Evolutionary conservation across 2,113 vertebrate genomes (phyloP).

Genomic region (Leucoraja erinaceus): DNA sequence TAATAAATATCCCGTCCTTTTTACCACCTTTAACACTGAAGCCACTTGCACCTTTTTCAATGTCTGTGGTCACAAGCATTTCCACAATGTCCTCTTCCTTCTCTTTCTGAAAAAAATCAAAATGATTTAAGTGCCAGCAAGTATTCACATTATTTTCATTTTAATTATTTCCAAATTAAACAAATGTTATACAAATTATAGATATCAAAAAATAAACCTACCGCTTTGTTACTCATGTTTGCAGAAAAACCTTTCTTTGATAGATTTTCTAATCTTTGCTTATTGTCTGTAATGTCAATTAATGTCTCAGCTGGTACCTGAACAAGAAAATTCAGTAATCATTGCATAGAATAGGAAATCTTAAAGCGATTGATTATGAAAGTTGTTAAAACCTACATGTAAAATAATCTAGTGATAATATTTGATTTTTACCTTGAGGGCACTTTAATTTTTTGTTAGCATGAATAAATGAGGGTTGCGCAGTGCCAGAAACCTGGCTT

Average conservation of each 20-base stretch:
- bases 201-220: slow-evolving; percentile 47
- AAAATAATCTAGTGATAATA: neutral
- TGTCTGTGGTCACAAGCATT: slow-evolving; percentile 73
- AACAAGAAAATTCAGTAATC: neutral
- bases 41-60: slow-evolving; percentile 73
- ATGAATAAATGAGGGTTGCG: neutral
- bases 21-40: slow-evolving; percentile 80
- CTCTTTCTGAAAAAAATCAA: slow-evolving; percentile 50
- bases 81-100: slow-evolving; percentile 54
- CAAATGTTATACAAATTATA: neutral
- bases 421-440: neutral
- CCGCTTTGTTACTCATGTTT: slow-evolving; percentile 73
- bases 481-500: too few relatives aligned
- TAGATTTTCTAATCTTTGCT: slow-evolving; percentile 56
- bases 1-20: slow-evolving; percentile 78
- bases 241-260: slow-evolving; percentile 50
- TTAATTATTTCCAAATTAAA: neutral
- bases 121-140: neutral
- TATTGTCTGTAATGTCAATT: slow-evolving; percentile 51
- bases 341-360: neutral
- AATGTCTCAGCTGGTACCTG: slow-evolving; percentile 46
- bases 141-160: neutral
- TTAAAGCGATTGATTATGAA: neutral
- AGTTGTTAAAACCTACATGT: neutral
- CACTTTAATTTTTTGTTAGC: neutral